Base-by-base conservation (phyloP, 2,888 invertebrate genomes). In the Drosophila flavopinicola region DNA sequence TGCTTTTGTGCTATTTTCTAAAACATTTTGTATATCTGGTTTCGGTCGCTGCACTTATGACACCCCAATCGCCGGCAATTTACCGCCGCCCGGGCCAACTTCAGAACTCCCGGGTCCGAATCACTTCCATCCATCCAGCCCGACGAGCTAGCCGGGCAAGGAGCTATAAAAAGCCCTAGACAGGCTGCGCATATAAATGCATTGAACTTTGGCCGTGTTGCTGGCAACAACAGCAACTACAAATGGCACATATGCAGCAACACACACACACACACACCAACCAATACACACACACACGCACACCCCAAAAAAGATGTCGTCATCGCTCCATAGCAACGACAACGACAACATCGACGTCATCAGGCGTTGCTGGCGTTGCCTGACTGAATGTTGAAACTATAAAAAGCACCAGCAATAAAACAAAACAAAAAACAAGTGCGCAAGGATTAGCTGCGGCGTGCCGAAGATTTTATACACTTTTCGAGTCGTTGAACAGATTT, bases 201-300 rank as follows among this genome's bases (percentile, higher is more conserved):
- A 79, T 87, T 80, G 80, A 80, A 80, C 80, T 80, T 80, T 87
- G 80, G 57, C 65, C 75, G 75, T 79, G 73, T 74, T 80, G 78
- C 66, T 49, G 57, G 53, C 60, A 27, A 48, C 38, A 57, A 10
- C 35, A 49, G 17, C 42, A 30, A 20, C 38, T 42, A 37, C 53
- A 59, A 71, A 57, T 53, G 41, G 56, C 75, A 73, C 57, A 69
- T 53, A 48, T 61, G 54, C 42, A 54, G 35, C 52, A 52, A 47
- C 25, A 44, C 38, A 41, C 41, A 27, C 52, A 35, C 48, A 47
- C 25, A 48, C 37, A 53, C 30, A 39, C 39, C 20, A 41, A 30
- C 51, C 49, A 15, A 44, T 23, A 53, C 25, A 42, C 45, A 39
- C 25, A 33, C 11, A 44, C 15, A 37, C 35, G 29, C 23, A 41